A percentile compares a stretch with the other conserved stretches of the same genome.
Conservation (phyloP, 2,113 vertebrate genomes). For the Caranx ignobilis region DNA sequence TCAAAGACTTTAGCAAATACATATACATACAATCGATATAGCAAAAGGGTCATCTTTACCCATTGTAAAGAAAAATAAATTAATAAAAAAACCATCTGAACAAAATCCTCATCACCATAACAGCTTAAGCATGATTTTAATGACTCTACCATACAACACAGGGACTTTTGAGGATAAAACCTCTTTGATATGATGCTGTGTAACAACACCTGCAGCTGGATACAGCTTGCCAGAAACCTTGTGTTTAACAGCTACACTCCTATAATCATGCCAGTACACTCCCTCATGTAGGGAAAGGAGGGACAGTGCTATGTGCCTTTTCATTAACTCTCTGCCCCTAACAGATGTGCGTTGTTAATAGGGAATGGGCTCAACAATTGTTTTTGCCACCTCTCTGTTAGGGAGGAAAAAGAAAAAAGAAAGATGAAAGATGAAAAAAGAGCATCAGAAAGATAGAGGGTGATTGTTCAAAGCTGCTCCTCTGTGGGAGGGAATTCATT, state of each 20-base stretch:
- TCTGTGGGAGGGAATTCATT: background rate
- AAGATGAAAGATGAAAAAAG: slow-evolving; percentile 10
- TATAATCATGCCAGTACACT: slow-evolving; percentile 32
- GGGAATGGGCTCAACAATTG: slow-evolving; percentile 15
- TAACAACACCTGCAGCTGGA: slow-evolving; percentile 47
- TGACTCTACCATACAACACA: slow-evolving; percentile 2
- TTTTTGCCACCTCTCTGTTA: slow-evolving; percentile 48
- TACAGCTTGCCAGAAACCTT: slow-evolving; percentile 34
- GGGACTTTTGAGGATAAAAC: slow-evolving; percentile 7
- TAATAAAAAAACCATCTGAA: background rate
- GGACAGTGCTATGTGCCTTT: slow-evolving; percentile 37
- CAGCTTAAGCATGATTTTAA: slow-evolving; percentile 1
- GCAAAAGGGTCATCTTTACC: no score
- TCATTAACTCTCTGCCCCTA: slow-evolving; percentile 27
- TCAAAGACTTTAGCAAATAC: background rate
- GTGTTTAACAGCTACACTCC: slow-evolving; percentile 25
- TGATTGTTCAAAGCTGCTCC: slow-evolving; percentile 8
- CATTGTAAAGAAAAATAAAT: no score
- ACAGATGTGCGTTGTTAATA: slow-evolving; percentile 57
- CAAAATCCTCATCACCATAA: background rate
- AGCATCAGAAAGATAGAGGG: slow-evolving; percentile 9
- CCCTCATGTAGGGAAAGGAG: slow-evolving; percentile 10
- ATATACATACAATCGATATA: background rate
- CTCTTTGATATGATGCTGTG: slow-evolving; percentile 13
- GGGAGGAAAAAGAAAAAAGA: slow-evolving; percentile 45